These are phyloP conservation scores for Pseudopleuronectes americanus DNA, from an alignment of 2,797 vertebrate species.

Conservation along the genomic window DNA sequence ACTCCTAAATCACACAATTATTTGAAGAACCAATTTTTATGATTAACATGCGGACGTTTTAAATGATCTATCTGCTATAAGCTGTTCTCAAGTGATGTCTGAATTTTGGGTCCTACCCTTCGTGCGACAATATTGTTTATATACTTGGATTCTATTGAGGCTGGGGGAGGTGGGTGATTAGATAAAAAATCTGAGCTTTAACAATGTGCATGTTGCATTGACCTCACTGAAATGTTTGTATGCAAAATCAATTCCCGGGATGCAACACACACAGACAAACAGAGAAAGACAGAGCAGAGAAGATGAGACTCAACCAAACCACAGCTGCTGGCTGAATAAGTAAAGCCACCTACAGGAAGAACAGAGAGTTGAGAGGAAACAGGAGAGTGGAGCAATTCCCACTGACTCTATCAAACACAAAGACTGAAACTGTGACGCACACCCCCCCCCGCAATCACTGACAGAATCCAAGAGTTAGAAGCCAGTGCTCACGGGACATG, in stretches of 20 bases:
- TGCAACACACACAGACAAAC: slow-evolving; percentile 5
- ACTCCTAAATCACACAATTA: too few species aligned
- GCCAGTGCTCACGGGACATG: slow-evolving; percentile 1
- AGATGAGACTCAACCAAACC: slow-evolving; percentile 46
- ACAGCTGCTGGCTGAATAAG: slow-evolving; percentile 65
- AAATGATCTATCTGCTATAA: too few species aligned
- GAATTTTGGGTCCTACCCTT: too few species aligned
- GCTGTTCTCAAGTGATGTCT: too few species aligned
- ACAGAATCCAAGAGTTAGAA: slow-evolving; percentile 18
- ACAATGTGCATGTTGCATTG: slow-evolving; percentile 12
- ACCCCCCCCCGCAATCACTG: slow-evolving; percentile 7
- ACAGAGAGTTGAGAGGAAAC: slow-evolving; percentile 53
- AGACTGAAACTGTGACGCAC: slow-evolving; percentile 11
- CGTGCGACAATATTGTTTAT: too few species aligned
- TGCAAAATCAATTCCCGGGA: slow-evolving; percentile 8
- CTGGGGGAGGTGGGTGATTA: too few species aligned
- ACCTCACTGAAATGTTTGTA: slow-evolving; percentile 17
- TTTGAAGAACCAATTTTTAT: too few species aligned
- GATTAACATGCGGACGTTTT: too few species aligned
- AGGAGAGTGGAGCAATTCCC: slow-evolving; percentile 47
- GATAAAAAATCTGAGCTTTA: slow-evolving; percentile 1
- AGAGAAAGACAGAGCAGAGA: slow-evolving; percentile 5
- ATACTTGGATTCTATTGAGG: background rate
- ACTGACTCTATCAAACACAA: slow-evolving; percentile 42
- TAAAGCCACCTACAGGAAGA: slow-evolving; percentile 60